Evolutionary conservation across 2,113 vertebrate genomes (phyloP).

Genomic region (Choloepus hoffmanni): DNA sequence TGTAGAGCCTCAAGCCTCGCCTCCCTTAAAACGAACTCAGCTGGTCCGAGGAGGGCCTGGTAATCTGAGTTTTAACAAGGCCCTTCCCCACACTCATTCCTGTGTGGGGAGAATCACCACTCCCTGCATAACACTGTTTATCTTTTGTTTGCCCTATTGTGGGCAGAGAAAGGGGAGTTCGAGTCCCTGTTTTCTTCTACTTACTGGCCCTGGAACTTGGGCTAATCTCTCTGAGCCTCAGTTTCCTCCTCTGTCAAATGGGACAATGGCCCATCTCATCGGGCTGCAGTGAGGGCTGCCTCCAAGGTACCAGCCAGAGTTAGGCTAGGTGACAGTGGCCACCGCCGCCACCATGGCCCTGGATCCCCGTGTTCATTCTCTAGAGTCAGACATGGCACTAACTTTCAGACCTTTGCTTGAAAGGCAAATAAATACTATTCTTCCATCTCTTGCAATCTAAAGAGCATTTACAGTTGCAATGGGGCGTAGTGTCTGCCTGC

Average conservation of each 20-base stretch:
- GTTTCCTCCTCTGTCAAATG: neutral
- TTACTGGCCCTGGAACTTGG: neutral
- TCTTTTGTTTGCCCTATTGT: neutral
- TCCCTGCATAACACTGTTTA: neutral
- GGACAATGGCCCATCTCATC: neutral
- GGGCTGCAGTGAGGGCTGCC: neutral
- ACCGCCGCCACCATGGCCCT: neutral
- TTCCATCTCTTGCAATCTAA: neutral
- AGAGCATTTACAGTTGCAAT: accelerated
- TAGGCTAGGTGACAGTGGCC: neutral
- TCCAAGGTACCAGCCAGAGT: neutral
- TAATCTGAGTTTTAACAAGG: neutral
- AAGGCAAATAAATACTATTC: neutral
- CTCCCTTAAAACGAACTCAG: neutral
- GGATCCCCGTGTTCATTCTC: neutral
- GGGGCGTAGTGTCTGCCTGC: neutral
- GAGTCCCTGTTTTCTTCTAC: neutral
- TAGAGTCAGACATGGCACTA: neutral
- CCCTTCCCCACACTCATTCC: neutral
- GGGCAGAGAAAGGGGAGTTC: no score
- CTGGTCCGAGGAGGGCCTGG: neutral
- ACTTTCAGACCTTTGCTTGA: no score
- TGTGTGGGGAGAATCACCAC: neutral
- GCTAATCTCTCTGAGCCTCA: neutral
- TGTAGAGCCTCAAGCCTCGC: neutral